Percentiles rank a stretch among this genome's conserved stretches.
Conservation (phyloP, 2,113 vertebrate species). For the Dascyllus trimaculatus region DNA sequence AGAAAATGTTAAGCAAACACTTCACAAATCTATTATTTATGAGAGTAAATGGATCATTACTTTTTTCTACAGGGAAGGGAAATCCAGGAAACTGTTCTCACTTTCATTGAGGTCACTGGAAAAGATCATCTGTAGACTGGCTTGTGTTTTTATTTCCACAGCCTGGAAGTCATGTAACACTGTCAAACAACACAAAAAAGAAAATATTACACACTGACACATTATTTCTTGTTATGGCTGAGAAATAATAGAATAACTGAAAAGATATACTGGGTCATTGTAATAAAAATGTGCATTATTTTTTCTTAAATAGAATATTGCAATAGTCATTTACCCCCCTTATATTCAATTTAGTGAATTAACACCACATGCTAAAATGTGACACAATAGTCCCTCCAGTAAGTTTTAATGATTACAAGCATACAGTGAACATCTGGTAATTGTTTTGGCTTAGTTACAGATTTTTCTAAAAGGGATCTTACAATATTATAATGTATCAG, state of each 20-base stretch:
- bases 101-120: conserved; percentile 26
- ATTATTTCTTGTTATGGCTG: conserved; percentile 24
- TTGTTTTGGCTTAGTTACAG: not conserved
- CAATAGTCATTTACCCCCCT: not conserved
- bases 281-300: conserved; percentile 57
- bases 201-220: conserved; percentile 55
- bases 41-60: not conserved
- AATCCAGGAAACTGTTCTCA: not conserved
- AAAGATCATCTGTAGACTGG: conserved; percentile 22
- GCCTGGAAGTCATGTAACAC: conserved; percentile 57
- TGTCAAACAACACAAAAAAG: conserved; percentile 64
- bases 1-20: too few relatives aligned
- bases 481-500: not conserved
- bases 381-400: conserved; percentile 32
- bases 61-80: not conserved
- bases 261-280: conserved; percentile 15
- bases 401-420: conserved; percentile 28
- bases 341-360: conserved; percentile 12
- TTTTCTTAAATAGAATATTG: conserved; percentile 40
- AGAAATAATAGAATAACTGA: conserved; percentile 28
- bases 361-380: conserved; percentile 6
- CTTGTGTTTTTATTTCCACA: conserved; percentile 72
- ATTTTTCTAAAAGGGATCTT: conserved; percentile 15
- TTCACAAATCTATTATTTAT: too few relatives aligned
- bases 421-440: conserved; percentile 9